Evolutionary conservation across 2,113 vertebrate genomes (phyloP), one percentile per base, ranked within the genome.

Genomic region (Diadophis punctatus): DNA sequence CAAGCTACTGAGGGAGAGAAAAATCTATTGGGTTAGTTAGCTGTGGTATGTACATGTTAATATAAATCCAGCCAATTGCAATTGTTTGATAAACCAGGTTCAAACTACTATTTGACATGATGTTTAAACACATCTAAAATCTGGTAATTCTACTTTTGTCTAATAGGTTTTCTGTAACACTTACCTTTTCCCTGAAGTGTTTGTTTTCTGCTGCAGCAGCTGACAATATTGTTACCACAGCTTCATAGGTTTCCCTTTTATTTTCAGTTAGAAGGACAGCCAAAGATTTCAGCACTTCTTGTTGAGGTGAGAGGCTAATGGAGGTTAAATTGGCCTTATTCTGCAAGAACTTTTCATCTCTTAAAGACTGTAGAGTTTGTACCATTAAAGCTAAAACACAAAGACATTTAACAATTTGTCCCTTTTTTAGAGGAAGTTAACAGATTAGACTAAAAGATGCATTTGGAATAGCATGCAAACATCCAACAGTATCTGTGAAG

Each of bases 161-260:
- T 49, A 18, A 9, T 68, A 4, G 27, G 12, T 86, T 51, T 58
- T 63, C 11, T 1, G 1, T 34, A 16, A 4, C 1, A 91, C 98
- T 96, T 96, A 99, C 99, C 98, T 99, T 98, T 96, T 98, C 97
- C 96, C 98, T 98, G 97, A 99, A 99, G 94, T 97, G 97, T 93
- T 96, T 94, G 58, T 97, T 97, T 90, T 97, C 97, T 52, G 98
- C 96, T 52, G 98, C 97, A 14, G 98, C 98, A 46, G 98, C 97
- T 30, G 97, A 96, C 95, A 99, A 96, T 96, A 98, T 98, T 5
- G 97, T 96, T 1, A 96, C 96, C 55, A 98, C 97, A 0, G 98
- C 98, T 93, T 98, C 98, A 68, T 96, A 98, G 89, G 98, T 97
- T 93, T 97, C 97, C 8, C 96, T 96, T 96, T 98, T 97, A 4